These are phyloP conservation scores for Bubo blakistoni DNA, from an alignment of 2,113 vertebrate genomes.

Conservation along the genomic window DNA sequence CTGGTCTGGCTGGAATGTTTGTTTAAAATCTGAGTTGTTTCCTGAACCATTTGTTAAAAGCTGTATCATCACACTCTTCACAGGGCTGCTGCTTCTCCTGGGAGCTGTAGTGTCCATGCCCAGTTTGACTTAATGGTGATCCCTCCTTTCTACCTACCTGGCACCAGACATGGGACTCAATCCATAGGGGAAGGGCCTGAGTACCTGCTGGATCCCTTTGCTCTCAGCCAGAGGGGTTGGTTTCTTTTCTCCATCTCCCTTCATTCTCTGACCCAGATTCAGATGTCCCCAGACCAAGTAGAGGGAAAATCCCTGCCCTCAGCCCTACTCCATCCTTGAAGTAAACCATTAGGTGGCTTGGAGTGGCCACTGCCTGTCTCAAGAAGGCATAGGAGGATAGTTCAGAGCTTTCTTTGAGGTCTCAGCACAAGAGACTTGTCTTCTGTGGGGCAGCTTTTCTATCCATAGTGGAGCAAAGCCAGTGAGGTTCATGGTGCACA, in stretches of 20 bases:
- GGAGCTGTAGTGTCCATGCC: neutral
- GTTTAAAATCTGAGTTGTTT: constrained; percentile 6
- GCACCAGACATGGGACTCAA: neutral
- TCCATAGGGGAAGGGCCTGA: neutral
- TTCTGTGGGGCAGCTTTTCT: neutral
- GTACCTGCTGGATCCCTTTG: neutral
- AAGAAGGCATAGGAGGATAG: neutral
- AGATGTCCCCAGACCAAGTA: neutral
- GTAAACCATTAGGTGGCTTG: neutral
- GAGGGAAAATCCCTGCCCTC: neutral
- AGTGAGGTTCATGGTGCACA: rapidly evolving
- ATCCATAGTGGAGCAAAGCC: neutral
- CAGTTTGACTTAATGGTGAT: neutral
- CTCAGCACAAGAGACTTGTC: neutral
- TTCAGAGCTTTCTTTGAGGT: neutral
- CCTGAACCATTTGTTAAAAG: neutral
- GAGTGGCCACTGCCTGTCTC: neutral
- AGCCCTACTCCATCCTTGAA: neutral
- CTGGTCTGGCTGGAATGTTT: neutral
- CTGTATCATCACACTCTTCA: neutral
- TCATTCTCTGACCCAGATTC: neutral
- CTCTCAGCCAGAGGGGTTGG: neutral
- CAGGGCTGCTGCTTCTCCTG: neutral
- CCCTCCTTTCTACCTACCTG: neutral
- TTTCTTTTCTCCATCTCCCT: neutral